These are phyloP conservation scores for Petrocephalus schoutedeni DNA, from an alignment of 2,797 vertebrate species.

Conservation along the genomic window DNA sequence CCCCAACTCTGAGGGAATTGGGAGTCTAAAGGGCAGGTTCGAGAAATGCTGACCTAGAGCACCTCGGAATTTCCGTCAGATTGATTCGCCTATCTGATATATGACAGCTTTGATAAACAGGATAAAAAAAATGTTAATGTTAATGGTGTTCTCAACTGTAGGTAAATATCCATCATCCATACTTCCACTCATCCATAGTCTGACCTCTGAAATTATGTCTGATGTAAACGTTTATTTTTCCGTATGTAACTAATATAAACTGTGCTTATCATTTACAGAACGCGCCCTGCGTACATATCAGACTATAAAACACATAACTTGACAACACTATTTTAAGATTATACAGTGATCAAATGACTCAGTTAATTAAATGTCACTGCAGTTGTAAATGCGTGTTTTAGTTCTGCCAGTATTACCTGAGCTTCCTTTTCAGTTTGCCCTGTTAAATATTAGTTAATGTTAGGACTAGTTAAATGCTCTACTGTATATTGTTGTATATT, in stretches of 20 bases:
- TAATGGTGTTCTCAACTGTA: background rate
- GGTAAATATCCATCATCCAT: background rate
- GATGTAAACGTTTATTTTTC: background rate
- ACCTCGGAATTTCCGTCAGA: background rate
- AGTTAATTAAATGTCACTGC: background rate
- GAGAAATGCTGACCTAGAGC: background rate
- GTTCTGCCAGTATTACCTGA: background rate
- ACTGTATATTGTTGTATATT: background rate
- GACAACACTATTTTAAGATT: background rate
- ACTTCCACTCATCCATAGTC: background rate
- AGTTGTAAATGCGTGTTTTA: background rate
- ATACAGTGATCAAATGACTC: background rate
- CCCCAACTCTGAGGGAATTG: background rate
- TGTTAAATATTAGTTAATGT: background rate
- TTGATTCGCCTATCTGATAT: background rate
- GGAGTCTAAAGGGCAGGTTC: background rate
- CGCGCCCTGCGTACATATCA: background rate
- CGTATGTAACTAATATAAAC: background rate
- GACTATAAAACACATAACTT: background rate
- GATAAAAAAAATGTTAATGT: background rate
- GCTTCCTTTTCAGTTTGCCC: background rate
- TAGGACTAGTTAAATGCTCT: background rate
- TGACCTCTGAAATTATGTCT: background rate
- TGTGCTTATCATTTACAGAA: background rate
- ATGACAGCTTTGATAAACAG: background rate